Percentiles rank a stretch among this genome's conserved stretches.
Evolutionary conservation across 2,797 vertebrate species (phyloP).

Genomic region (Schizothorax lantsangensis): DNA sequence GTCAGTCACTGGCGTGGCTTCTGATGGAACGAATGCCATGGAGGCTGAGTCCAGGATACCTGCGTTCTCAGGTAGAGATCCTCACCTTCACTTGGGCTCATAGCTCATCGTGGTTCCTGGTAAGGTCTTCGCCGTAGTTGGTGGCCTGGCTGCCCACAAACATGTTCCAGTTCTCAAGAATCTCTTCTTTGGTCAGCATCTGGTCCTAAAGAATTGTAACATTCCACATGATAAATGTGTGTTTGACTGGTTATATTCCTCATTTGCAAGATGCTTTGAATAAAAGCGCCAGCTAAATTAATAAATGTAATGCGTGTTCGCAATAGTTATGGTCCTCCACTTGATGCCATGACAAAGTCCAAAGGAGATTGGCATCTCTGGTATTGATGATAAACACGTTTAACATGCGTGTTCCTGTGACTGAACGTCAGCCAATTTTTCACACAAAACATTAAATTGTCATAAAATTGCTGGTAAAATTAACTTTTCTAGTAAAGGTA

Average conservation of each 20-base stretch:
- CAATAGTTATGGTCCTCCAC: background rate
- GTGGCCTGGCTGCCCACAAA: slow-evolving; percentile 99
- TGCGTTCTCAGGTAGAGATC: background rate
- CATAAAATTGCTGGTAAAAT: background rate
- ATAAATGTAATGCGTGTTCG: background rate
- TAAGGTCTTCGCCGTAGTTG: slow-evolving; percentile 98
- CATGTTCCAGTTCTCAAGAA: slow-evolving; percentile 99
- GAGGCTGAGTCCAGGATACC: background rate
- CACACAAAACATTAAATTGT: background rate
- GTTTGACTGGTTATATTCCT: background rate
- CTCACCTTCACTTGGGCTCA: slow-evolving; percentile 72
- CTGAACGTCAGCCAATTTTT: background rate
- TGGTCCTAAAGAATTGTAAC: slow-evolving; percentile 81
- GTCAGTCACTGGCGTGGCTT: slow-evolving; percentile 16
- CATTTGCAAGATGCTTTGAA: background rate
- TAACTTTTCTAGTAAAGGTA: too few species aligned
- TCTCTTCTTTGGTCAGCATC: slow-evolving; percentile 91
- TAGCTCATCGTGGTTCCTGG: slow-evolving; percentile 92
- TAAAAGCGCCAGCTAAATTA: background rate
- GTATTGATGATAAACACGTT: background rate
- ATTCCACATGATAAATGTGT: too few species aligned
- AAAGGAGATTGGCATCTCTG: background rate
- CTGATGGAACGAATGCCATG: background rate
- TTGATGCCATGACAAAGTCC: background rate
- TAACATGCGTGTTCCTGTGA: background rate